Evolutionary conservation across 2,113 vertebrate genomes (phyloP).

Genomic region (Pelmatolapia mariae): DNA sequence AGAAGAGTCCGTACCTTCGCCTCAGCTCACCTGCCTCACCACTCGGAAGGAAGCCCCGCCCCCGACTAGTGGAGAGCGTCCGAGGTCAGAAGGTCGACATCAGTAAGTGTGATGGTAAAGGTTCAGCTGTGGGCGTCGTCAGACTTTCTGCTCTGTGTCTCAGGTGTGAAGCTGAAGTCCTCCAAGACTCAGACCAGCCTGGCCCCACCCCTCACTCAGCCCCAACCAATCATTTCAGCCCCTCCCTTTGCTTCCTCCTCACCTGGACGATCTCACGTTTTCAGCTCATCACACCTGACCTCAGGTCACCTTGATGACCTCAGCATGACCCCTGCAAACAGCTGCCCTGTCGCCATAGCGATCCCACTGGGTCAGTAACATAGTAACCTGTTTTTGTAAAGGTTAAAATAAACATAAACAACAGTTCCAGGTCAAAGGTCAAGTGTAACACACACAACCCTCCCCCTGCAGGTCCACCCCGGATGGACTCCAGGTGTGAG

Average conservation of each 20-base stretch:
- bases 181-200: constrained; percentile 82
- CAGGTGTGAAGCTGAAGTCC: constrained; percentile 87
- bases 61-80: constrained; percentile 79
- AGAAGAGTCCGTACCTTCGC: constrained; percentile 84
- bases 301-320: background rate
- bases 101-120: background rate
- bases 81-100: constrained; percentile 54
- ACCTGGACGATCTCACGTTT: constrained; percentile 12
- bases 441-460: background rate
- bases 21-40: constrained; percentile 78
- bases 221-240: constrained; percentile 19
- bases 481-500: constrained; percentile 63
- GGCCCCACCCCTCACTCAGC: constrained; percentile 1
- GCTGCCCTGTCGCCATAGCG: constrained; percentile 79
- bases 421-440: background rate
- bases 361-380: constrained; percentile 82
- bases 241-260: background rate
- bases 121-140: background rate
- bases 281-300: constrained; percentile 63
- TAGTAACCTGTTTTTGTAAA: background rate
- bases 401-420: background rate
- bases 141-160: background rate
- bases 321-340: constrained; percentile 58
- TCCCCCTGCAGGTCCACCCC: constrained; percentile 73
- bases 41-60: constrained; percentile 72